These are phyloP conservation scores for Grammomys surdaster DNA, from an alignment of 2,113 vertebrate species.

Conservation along the genomic window DNA sequence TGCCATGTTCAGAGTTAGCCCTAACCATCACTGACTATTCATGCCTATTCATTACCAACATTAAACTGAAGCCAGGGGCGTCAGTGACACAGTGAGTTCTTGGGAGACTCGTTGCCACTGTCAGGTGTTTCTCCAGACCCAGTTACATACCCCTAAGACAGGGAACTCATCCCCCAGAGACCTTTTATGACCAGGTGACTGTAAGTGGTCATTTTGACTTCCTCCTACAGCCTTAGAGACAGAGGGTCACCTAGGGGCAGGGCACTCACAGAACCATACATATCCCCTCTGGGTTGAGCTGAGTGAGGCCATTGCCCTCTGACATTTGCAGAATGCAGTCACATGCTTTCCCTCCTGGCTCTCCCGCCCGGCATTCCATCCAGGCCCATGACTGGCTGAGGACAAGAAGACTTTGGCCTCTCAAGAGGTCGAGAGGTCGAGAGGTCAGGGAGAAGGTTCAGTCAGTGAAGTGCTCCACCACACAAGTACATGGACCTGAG, in stretches of 20 bases:
- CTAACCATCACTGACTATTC: neutral
- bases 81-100: neutral
- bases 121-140: neutral
- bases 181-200: neutral
- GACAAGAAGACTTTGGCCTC: conserved; percentile 82
- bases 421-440: conserved; percentile 73
- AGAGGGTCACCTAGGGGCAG: neutral
- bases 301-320: neutral
- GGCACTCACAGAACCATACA: neutral
- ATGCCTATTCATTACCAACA: too few species aligned
- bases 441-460: neutral
- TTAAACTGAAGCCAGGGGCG: neutral
- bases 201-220: neutral
- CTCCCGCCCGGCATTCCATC: neutral
- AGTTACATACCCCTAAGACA: neutral
- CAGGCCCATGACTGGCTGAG: neutral
- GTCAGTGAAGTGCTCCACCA: neutral
- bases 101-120: neutral
- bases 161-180: neutral
- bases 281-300: neutral
- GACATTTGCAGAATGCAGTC: neutral
- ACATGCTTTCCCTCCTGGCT: too few species aligned
- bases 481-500: neutral
- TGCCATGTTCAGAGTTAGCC: too few species aligned
- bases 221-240: neutral